Base-by-base conservation (phyloP, 2,888 invertebrate species). In the Gryllus longicercus region DNA sequence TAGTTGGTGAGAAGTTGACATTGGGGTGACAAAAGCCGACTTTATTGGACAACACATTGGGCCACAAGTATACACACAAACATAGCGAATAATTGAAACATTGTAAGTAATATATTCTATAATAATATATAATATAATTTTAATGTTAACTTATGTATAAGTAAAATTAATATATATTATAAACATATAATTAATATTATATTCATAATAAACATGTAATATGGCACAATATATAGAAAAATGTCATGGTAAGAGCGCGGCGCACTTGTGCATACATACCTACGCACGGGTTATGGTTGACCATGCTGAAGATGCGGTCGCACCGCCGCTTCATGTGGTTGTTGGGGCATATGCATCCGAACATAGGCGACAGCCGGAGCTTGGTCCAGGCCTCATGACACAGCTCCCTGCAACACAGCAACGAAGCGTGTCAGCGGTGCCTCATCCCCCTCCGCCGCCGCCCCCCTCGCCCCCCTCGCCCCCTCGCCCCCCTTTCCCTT, bases 261-360 rank as follows among this genome's bases (percentile, higher is more conserved):
- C 38, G 38, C 38, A 38, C 38, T 38, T 38, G 38, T 38, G 63
- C 14, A n/a, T 63, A 91, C 96, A 95, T 91, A 96, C 96, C 96
- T 87, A 96, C 94, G 89, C 96, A 96, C 81, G 96, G 96, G 90
- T 96, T 96, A 89, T 95, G 95, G 91, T 96, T 96, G 86, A 96
- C 95, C 87, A 93, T 92, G 84, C 93, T 92, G 89, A 95, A 96
- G 88, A 96, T 95, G 85, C 94, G 91, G 88, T 96, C 95, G 88
- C 96, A 96, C 84, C 94, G 91, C 85, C 92, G 92, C 91, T 95
- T 94, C 92, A 94, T 93, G 88, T 95, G 94, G 84, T 94, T 95
- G 88, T 94, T 95, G 84, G 96, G 96, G 86, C 96, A 96, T 86
- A 96, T 95, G 89, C 96, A 96, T 79, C 96, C 96, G 87, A 96